Evolutionary conservation across 2,888 invertebrate species (phyloP).

Genomic region (Dione juno): DNA sequence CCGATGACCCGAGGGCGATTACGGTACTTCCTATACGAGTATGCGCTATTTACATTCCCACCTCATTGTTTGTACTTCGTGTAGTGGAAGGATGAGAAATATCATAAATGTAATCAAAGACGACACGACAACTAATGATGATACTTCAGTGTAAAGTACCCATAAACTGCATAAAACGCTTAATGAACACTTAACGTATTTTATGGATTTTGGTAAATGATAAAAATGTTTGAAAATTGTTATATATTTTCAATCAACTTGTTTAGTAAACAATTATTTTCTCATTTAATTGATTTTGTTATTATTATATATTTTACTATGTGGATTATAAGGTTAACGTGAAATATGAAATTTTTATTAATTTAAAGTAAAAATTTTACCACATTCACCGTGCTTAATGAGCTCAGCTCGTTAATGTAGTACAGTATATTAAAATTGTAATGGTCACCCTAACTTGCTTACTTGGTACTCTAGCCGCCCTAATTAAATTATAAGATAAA

Average conservation of each 20-base stretch:
- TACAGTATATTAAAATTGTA: constrained; percentile 31
- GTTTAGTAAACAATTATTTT: neutral
- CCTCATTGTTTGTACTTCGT: constrained; percentile 52
- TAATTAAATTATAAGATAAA: constrained; percentile 64
- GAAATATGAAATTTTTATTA: neutral
- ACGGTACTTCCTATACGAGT: constrained; percentile 68
- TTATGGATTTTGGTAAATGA: neutral
- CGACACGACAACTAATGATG: constrained; percentile 45
- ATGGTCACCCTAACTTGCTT: constrained; percentile 48
- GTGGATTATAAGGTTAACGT: constrained; percentile 21
- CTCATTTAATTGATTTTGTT: neutral
- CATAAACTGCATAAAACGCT: neutral
- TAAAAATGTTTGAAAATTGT: neutral
- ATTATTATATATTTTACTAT: neutral
- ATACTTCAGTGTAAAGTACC: constrained; percentile 25
- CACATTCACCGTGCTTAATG: constrained; percentile 29
- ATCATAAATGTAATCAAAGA: constrained; percentile 50
- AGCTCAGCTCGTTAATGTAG: constrained; percentile 31
- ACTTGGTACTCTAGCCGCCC: constrained; percentile 49
- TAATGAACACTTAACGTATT: constrained; percentile 2
- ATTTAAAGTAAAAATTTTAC: constrained; percentile 31
- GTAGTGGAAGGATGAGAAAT: constrained; percentile 53
- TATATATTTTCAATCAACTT: neutral
- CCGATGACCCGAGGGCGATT: constrained; percentile 73
- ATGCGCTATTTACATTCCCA: constrained; percentile 61